These are phyloP conservation scores for Cydia amplana DNA, from an alignment of 1,140 invertebrate genomes.

Conservation along the genomic window DNA sequence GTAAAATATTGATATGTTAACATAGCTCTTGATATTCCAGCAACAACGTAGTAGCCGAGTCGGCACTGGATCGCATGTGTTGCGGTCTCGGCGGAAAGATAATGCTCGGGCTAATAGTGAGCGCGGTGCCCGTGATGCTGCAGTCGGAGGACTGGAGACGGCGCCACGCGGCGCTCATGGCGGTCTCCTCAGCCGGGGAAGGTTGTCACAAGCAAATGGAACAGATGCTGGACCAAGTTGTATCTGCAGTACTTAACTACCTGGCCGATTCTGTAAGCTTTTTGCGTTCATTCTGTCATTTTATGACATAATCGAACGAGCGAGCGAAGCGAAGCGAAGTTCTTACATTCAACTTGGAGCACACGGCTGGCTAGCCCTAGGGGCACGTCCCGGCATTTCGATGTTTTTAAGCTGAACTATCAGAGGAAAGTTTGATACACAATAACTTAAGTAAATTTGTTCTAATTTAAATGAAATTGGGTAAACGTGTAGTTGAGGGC, in stretches of 20 bases:
- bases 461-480: no score
- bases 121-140: slow-evolving; percentile 93
- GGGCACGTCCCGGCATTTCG: no score
- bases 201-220: slow-evolving; percentile 99
- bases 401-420: no score
- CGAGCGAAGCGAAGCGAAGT: no score
- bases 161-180: slow-evolving; percentile 98
- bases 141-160: slow-evolving; percentile 90
- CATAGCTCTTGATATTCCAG: slow-evolving; percentile 67
- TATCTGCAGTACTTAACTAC: slow-evolving; percentile 93
- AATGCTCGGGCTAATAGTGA: slow-evolving; percentile 93
- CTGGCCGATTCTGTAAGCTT: slow-evolving; percentile 87
- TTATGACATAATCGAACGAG: neutral
- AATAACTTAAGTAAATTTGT: no score
- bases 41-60: slow-evolving; percentile 97
- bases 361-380: no score
- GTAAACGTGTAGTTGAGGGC: no score
- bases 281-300: slow-evolving; percentile 31
- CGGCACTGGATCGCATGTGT: slow-evolving; percentile 96
- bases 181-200: slow-evolving; percentile 98
- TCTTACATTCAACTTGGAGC: no score
- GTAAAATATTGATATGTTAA: slow-evolving; percentile 18
- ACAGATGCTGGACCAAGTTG: slow-evolving; percentile 92
- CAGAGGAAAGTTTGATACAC: no score
- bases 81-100: slow-evolving; percentile 98